Percentiles rank a stretch among this genome's conserved stretches.
Conservation (phyloP, 2,888 invertebrate genomes). For the Tenthredo mesomela region DNA sequence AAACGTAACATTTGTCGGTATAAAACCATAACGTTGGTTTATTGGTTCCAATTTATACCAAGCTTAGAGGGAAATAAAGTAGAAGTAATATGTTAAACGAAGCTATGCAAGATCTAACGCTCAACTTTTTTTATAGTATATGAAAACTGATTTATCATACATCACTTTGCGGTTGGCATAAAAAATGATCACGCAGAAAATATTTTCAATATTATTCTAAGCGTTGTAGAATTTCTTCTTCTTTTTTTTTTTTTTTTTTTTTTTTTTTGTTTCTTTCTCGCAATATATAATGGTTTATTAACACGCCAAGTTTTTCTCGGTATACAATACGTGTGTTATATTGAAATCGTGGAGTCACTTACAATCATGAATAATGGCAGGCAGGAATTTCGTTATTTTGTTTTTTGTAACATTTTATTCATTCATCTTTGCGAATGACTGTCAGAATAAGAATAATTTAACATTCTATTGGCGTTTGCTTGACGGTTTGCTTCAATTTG, state of each 20-base stretch:
- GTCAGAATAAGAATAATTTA: neutral
- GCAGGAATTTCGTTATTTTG: neutral
- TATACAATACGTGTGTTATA: neutral
- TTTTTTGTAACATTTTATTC: neutral
- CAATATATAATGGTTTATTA: neutral
- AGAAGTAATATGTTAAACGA: neutral
- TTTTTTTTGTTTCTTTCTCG: neutral
- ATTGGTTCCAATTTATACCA: slow-evolving; percentile 16
- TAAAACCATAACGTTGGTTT: neutral
- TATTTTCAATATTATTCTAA: neutral
- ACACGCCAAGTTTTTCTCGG: neutral
- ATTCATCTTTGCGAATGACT: slow-evolving; percentile 4
- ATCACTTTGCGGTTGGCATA: neutral
- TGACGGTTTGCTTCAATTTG: neutral
- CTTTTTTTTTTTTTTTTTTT: neutral
- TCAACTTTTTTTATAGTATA: slow-evolving; percentile 1
- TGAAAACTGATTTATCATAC: neutral
- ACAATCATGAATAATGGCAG: neutral
- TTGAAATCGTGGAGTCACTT: slow-evolving; percentile 11
- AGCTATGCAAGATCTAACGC: slow-evolving; percentile 2
- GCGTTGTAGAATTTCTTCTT: neutral
- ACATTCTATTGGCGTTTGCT: neutral
- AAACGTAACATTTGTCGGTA: slow-evolving; percentile 41
- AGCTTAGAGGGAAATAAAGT: neutral
- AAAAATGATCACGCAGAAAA: neutral